These are phyloP conservation scores for Amiota communis DNA, from an alignment of 2,888 invertebrate species.

Conservation along the genomic window DNA sequence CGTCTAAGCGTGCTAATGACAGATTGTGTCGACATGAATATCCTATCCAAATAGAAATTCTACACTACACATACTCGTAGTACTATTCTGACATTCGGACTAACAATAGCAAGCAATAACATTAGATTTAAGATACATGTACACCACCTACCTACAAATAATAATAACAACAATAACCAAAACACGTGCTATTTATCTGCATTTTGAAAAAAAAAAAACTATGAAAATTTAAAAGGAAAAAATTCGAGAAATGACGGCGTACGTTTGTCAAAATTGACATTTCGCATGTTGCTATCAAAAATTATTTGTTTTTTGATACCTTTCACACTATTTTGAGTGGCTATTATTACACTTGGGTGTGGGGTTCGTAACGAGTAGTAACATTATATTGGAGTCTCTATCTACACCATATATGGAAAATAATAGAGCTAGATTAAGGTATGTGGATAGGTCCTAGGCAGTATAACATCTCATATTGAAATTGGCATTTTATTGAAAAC, in stretches of 20 bases:
- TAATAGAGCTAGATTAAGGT: no score
- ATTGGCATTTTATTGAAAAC: no score
- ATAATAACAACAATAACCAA: neutral
- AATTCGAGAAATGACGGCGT: constrained; percentile 11
- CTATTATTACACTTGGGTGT: no score
- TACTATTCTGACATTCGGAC: constrained; percentile 47
- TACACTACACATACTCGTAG: constrained; percentile 43
- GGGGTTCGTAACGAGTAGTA: no score
- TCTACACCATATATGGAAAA: no score
- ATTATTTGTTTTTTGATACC: constrained; percentile 24
- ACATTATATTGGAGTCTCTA: no score
- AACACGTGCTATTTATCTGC: constrained; percentile 17
- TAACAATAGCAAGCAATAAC: constrained; percentile 31
- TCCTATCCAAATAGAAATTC: constrained; percentile 15
- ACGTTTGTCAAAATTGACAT: constrained; percentile 62
- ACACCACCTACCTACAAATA: neutral
- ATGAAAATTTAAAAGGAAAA: neutral
- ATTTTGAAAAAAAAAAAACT: neutral
- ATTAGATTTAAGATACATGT: constrained; percentile 44
- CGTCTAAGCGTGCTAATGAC: constrained; percentile 63
- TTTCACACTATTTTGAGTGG: no score
- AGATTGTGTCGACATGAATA: constrained; percentile 36
- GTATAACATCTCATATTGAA: no score
- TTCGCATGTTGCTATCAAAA: constrained; percentile 46
- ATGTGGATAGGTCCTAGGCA: no score